Conservation (phyloP, 2,113 vertebrate genomes). For the Halcyon senegalensis region DNA sequence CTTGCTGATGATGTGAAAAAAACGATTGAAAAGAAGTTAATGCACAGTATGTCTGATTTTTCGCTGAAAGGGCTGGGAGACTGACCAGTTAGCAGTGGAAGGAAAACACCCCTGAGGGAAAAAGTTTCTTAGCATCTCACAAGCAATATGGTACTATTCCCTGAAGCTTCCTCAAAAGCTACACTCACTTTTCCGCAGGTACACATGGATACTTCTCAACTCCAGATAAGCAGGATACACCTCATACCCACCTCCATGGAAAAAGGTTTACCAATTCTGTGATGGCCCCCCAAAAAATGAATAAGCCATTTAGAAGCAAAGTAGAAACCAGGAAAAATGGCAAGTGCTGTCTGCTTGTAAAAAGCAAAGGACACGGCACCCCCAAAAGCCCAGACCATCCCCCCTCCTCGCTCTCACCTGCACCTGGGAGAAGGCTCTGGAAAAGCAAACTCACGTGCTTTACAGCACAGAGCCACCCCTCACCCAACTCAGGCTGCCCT, state of each 20-base stretch:
- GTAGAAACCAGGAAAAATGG: neutral
- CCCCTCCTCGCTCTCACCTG: accelerated
- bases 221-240: neutral
- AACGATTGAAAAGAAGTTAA: neutral
- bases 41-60: neutral
- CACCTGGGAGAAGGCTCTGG: neutral
- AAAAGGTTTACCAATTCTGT: neutral
- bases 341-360: accelerated
- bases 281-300: neutral
- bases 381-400: neutral
- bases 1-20: neutral
- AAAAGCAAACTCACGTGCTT: neutral
- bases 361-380: neutral
- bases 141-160: neutral
- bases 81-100: neutral
- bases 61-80: neutral
- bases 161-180: neutral
- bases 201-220: neutral
- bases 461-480: neutral
- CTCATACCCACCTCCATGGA: neutral
- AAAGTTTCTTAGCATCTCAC: neutral
- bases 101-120: neutral
- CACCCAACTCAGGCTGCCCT: neutral
- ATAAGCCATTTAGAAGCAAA: neutral
- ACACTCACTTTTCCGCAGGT: neutral